Evolutionary conservation across 2,797 vertebrate genomes (phyloP).

Genomic region (Smutsia gigantea): DNA sequence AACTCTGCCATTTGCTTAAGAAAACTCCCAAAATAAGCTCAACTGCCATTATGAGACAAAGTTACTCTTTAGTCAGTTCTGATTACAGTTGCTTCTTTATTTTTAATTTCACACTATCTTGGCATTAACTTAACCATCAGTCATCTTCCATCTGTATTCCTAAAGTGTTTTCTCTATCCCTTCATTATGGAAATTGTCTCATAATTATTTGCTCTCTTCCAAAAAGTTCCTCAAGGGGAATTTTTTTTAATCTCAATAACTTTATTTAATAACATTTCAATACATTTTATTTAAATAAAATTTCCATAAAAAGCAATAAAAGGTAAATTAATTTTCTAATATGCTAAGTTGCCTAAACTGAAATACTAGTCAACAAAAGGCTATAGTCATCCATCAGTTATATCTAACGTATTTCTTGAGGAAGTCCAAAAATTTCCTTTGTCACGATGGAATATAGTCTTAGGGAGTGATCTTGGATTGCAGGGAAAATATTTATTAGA

Average conservation of each 20-base stretch:
- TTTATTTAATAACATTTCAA: not conserved
- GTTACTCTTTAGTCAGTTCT: constrained; percentile 5
- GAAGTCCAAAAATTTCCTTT: not conserved
- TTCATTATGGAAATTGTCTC: not conserved
- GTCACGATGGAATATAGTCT: not conserved
- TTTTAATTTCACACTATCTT: constrained; percentile 42
- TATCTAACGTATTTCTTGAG: not conserved
- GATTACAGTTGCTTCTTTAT: not conserved
- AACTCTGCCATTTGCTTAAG: constrained; percentile 2
- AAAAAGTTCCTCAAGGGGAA: not conserved
- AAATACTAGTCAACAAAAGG: not conserved
- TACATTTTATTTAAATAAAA: not conserved
- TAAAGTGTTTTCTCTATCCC: not conserved
- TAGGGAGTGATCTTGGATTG: not conserved
- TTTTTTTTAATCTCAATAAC: not conserved
- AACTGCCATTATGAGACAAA: not conserved
- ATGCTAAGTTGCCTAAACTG: not conserved
- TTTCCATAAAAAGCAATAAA: not conserved
- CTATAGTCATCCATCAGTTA: not conserved
- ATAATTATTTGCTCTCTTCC: not conserved
- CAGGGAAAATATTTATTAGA: not conserved
- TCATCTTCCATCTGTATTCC: not conserved
- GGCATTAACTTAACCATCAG: constrained; percentile 16
- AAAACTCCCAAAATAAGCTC: constrained; percentile 8
- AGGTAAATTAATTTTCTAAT: not conserved